Evolutionary conservation across 2,888 invertebrate species (phyloP).

Genomic region (Caenorhabditis drosophilae): DNA sequence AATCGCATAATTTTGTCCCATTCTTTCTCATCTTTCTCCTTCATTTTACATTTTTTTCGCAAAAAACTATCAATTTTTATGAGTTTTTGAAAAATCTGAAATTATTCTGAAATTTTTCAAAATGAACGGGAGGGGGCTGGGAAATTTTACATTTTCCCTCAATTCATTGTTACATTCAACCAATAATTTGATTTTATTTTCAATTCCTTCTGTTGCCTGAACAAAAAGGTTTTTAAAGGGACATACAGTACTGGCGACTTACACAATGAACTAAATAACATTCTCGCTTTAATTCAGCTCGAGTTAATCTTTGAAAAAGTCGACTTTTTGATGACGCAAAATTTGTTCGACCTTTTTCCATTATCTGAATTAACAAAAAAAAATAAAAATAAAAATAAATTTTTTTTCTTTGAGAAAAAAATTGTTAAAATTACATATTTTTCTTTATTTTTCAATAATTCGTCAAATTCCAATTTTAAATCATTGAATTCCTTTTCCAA

Average conservation of each 20-base stretch:
- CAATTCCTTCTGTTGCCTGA: no score
- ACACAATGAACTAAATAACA: not conserved
- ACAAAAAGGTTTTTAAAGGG: not conserved
- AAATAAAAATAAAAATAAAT: conserved; percentile 9
- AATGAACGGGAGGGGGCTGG: no score
- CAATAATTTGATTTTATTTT: no score
- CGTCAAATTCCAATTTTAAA: not conserved
- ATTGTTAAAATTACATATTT: not conserved
- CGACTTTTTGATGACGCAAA: conserved; percentile 27
- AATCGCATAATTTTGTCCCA: no score
- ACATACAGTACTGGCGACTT: not conserved
- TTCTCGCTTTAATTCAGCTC: conserved; percentile 17
- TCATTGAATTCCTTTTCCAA: not conserved
- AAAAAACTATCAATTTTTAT: no score
- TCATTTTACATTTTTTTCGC: no score
- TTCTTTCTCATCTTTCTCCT: no score
- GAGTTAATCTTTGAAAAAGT: conserved; percentile 14
- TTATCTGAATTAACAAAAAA: conserved; percentile 6
- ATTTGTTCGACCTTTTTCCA: conserved; percentile 25
- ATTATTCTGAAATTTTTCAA: no score
- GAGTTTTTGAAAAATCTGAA: no score
- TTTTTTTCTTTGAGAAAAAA: not conserved
- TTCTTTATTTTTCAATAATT: not conserved
- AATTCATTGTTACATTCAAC: no score
- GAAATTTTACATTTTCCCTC: no score